Evolutionary conservation across 2,113 vertebrate species (phyloP).

Genomic region (Xiphias gladius): DNA sequence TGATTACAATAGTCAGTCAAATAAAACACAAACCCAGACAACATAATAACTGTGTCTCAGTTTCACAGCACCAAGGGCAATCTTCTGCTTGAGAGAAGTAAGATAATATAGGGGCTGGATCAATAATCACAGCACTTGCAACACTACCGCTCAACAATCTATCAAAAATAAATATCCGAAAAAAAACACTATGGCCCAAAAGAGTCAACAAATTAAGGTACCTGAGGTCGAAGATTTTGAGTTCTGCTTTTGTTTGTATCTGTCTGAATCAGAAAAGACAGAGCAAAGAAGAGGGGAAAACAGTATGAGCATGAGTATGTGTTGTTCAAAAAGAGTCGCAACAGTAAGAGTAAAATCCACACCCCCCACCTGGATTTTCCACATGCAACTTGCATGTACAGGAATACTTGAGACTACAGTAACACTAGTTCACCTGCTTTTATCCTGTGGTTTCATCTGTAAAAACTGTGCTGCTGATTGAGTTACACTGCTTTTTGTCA

Average conservation of each 20-base stretch:
- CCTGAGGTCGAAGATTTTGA: conserved; percentile 87
- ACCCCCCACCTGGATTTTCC: conserved; percentile 39
- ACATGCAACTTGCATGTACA: conserved; percentile 56
- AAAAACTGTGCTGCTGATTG: background rate
- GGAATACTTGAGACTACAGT: conserved; percentile 36
- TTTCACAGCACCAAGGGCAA: conserved; percentile 35
- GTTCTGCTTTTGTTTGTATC: conserved; percentile 92
- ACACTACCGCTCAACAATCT: conserved; percentile 27
- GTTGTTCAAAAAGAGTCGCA: conserved; percentile 42
- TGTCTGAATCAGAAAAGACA: conserved; percentile 87
- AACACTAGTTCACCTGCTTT: conserved; percentile 31
- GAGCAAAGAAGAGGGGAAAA: conserved; percentile 55
- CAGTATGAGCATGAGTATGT: conserved; percentile 30
- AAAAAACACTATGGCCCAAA: background rate
- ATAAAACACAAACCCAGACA: conserved; percentile 53
- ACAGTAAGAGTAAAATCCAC: conserved; percentile 45
- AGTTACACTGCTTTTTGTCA: background rate
- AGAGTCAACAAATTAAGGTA: conserved; percentile 72
- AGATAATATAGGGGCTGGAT: conserved; percentile 40
- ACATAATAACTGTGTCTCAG: conserved; percentile 44
- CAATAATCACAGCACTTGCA: conserved; percentile 39
- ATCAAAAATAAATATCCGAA: conserved; percentile 45
- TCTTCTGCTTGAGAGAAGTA: conserved; percentile 44
- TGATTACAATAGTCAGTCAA: conserved; percentile 40
- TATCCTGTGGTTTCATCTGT: background rate